phyloP scores from a whole-genome alignment of 2,113 vertebrate genomes.

The Dasypus novemcinctus region DNA sequence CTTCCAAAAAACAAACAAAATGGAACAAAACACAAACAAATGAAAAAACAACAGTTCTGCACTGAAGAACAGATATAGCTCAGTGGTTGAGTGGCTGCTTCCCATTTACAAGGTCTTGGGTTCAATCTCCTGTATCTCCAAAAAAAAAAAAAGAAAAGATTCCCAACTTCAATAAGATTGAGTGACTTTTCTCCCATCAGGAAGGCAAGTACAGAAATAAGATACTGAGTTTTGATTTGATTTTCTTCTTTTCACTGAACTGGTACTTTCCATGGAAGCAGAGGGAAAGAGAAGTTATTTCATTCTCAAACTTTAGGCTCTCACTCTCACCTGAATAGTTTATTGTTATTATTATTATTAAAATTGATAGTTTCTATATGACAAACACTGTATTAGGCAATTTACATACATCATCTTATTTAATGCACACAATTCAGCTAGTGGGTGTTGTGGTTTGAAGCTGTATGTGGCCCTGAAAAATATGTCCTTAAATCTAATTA shows the following conservation, averaged over 20 bases:
- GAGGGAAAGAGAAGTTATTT: background rate
- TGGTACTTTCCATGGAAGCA: background rate
- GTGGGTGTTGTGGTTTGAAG: background rate
- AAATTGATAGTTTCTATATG: background rate
- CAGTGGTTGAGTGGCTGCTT: too few relatives aligned
- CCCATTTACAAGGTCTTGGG: too few relatives aligned
- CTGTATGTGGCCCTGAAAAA: too few relatives aligned
- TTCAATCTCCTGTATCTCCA: too few relatives aligned
- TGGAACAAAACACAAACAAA: too few relatives aligned
- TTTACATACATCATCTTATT: background rate
- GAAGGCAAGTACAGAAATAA: background rate
- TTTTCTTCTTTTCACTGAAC: background rate
- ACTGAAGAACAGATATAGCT: too few relatives aligned
- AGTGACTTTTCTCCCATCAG: background rate
- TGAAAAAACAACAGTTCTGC: too few relatives aligned
- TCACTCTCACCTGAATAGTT: background rate
- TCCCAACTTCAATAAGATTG: background rate
- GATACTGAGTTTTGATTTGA: background rate
- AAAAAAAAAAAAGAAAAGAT: background rate
- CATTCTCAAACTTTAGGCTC: background rate
- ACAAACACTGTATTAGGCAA: background rate
- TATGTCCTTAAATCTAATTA: too few relatives aligned
- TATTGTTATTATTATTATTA: background rate
- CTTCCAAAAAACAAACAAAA: too few relatives aligned
- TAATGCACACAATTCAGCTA: background rate